phyloP scores from a whole-genome alignment of 2,888 invertebrate genomes.

The Dione vanillae region DNA sequence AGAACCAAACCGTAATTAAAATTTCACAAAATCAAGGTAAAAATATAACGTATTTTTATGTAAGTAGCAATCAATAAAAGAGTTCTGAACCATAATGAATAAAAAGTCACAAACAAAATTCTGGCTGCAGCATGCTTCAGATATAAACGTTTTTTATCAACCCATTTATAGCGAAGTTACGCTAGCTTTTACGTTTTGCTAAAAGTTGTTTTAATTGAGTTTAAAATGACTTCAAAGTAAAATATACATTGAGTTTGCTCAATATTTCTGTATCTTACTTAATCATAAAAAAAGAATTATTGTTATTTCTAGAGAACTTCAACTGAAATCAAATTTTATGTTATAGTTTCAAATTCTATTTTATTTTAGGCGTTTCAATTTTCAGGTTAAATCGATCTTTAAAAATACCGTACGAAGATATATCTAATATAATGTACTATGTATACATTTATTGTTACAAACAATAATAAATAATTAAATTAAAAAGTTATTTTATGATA shows the following conservation, averaged over 20 bases:
- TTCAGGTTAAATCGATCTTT: no score
- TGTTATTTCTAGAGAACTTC: no score
- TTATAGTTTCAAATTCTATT: no score
- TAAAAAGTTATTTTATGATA: no score
- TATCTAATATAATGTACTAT: no score
- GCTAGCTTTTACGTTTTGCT: neutral
- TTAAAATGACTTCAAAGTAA: neutral
- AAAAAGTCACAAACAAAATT: constrained; percentile 15
- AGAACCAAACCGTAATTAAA: neutral
- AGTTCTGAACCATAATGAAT: neutral
- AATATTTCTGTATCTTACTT: no score
- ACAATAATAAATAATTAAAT: no score
- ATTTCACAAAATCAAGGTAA: neutral
- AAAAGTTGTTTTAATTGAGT: constrained; percentile 1
- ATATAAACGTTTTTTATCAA: constrained; percentile 16
- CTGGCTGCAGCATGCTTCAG: neutral
- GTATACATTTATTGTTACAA: no score
- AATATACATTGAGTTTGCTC: neutral
- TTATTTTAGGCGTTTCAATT: no score
- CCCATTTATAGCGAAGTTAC: constrained; percentile 13
- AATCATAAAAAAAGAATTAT: no score
- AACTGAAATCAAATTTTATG: no score
- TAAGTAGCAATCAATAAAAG: neutral
- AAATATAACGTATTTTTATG: neutral
- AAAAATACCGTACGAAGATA: no score